Conservation (phyloP, 1,140 invertebrate genomes). For the Meloidogyne chitwoodi region DNA sequence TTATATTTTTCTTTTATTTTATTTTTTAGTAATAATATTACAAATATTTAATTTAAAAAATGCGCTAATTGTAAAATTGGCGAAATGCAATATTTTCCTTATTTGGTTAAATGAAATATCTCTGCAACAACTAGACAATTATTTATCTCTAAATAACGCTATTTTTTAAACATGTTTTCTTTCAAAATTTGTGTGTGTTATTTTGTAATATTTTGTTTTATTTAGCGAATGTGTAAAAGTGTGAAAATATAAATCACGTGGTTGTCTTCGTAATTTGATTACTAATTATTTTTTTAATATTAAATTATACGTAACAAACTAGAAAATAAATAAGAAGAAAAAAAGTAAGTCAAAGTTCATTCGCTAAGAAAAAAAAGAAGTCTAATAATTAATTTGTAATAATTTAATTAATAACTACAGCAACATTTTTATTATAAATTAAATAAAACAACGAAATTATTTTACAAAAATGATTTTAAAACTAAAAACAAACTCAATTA, state of each 20-base stretch:
- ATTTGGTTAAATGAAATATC: not conserved
- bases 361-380: no score
- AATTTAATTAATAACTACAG: not conserved
- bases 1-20: no score
- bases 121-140: no score
- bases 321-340: no score
- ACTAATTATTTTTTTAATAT: not conserved
- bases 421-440: no score
- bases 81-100: not conserved
- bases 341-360: no score
- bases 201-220: not conserved
- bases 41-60: no score
- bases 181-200: not conserved
- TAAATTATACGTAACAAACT: not conserved
- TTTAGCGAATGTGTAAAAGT: not conserved
- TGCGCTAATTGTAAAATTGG: not conserved
- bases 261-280: not conserved
- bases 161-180: no score
- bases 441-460: not conserved
- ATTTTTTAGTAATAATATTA: no score
- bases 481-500: conserved; percentile 45
- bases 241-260: not conserved
- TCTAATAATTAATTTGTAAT: not conserved
- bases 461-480: conserved; percentile 19
- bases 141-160: no score